phyloP scores from a whole-genome alignment of 1,140 invertebrate genomes.

The Marisa cornuarietis region DNA sequence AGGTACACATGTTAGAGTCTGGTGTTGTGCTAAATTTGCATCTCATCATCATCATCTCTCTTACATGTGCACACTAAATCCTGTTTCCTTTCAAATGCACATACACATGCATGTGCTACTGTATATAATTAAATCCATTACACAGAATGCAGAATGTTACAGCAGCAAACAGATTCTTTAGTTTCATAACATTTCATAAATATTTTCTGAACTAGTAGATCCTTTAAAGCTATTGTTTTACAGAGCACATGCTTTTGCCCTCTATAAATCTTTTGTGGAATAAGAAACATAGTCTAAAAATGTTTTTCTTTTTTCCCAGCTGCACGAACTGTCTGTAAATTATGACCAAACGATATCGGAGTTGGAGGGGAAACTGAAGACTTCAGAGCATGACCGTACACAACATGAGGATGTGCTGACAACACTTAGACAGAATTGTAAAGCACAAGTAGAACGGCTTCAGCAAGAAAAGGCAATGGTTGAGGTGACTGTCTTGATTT shows the following conservation, averaged over 20 bases:
- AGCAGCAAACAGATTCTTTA: no score
- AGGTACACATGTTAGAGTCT: no score
- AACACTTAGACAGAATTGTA: slow-evolving; percentile 51
- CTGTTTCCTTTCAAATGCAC: neutral
- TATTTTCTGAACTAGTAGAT: neutral
- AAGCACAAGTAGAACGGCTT: slow-evolving; percentile 58
- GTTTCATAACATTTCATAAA: neutral
- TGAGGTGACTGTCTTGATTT: slow-evolving; percentile 52
- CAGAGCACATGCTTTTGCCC: neutral
- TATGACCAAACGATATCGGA: slow-evolving; percentile 53
- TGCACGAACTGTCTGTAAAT: slow-evolving; percentile 57
- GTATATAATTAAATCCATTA: no score
- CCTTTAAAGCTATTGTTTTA: neutral
- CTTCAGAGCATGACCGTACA: slow-evolving; percentile 51
- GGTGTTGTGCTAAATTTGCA: no score
- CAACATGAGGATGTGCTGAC: slow-evolving; percentile 57
- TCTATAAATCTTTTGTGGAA: neutral
- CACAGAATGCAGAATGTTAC: no score
- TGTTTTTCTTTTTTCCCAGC: slow-evolving; percentile 37
- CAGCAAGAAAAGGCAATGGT: slow-evolving; percentile 66
- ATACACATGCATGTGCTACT: neutral
- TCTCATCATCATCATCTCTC: neutral
- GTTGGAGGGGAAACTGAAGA: slow-evolving; percentile 53
- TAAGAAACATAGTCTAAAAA: neutral
- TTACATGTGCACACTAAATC: neutral